phyloP scores from a whole-genome alignment of 2,888 invertebrate species.

The Trissoscelio sp. region DNA sequence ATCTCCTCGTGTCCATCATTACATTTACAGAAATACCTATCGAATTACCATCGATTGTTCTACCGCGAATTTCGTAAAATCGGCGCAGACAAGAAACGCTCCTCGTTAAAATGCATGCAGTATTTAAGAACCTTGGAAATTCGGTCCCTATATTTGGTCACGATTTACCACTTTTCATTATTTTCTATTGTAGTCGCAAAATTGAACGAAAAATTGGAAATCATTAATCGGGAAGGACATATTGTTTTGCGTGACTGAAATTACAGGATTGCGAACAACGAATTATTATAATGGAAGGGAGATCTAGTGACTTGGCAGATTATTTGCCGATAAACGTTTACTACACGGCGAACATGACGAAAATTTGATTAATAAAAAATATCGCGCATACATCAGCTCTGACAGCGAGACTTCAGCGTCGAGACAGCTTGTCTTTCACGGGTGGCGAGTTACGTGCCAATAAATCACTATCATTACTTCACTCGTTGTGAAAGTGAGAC shows the following conservation, averaged over 20 bases:
- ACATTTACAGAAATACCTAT: conserved; percentile 36
- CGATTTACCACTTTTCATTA: conserved; percentile 38
- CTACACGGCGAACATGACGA: background rate
- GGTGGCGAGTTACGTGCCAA: conserved; percentile 17
- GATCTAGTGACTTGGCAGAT: background rate
- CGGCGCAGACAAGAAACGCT: background rate
- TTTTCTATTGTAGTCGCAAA: conserved; percentile 12
- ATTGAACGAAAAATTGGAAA: conserved; percentile 24
- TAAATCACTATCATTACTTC: conserved; percentile 39
- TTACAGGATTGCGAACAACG: background rate
- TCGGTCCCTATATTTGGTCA: conserved; percentile 39
- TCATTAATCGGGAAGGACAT: conserved; percentile 24
- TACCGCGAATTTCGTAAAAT: conserved; percentile 10
- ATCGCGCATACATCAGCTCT: background rate
- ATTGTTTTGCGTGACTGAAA: background rate
- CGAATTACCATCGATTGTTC: conserved; percentile 38
- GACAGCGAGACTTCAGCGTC: conserved; percentile 1
- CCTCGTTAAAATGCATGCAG: conserved; percentile 35
- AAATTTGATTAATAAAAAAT: conserved; percentile 25
- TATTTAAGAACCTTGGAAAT: conserved; percentile 31
- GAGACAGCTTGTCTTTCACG: conserved; percentile 14
- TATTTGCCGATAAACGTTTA: background rate
- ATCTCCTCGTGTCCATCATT: conserved; percentile 1
- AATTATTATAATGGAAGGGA: background rate
- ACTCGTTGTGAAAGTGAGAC: conserved; percentile 1